A percentile compares a stretch with the other conserved stretches of the same genome.
These are phyloP conservation scores for Pangasius macronema DNA, from an alignment of 2,797 vertebrate genomes.

Conservation along the genomic window DNA sequence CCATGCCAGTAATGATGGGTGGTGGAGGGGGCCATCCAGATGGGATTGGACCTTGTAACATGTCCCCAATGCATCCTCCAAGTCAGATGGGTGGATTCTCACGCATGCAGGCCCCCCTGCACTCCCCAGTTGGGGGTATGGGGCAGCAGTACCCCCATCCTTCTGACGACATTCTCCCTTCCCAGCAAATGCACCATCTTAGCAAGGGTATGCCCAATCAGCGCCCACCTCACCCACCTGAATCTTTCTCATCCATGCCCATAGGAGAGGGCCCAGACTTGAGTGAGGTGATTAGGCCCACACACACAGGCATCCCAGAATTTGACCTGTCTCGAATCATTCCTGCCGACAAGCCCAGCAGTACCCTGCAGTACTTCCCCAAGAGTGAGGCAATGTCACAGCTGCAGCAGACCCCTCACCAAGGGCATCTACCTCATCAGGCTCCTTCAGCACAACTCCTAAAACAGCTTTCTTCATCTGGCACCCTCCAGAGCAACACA, in stretches of 20 bases:
- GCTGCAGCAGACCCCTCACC: slow-evolving; percentile 70
- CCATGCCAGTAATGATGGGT: slow-evolving; percentile 81
- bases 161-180: slow-evolving; percentile 80
- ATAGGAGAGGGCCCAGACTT: slow-evolving; percentile 89
- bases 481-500: slow-evolving; percentile 73
- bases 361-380: slow-evolving; percentile 98
- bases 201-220: slow-evolving; percentile 83
- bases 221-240: slow-evolving; percentile 73
- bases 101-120: slow-evolving; percentile 84
- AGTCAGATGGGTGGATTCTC: slow-evolving; percentile 84
- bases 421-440: slow-evolving; percentile 72
- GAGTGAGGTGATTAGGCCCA: slow-evolving; percentile 93
- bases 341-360: slow-evolving; percentile 97
- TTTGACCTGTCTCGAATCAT: slow-evolving; percentile 98
- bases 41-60: slow-evolving; percentile 78
- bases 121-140: slow-evolving; percentile 82
- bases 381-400: slow-evolving; percentile 81
- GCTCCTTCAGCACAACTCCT: slow-evolving; percentile 86
- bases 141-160: slow-evolving; percentile 80
- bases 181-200: slow-evolving; percentile 83
- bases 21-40: slow-evolving; percentile 81
- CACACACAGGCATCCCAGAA: slow-evolving; percentile 92
- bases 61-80: slow-evolving; percentile 85
- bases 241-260: slow-evolving; percentile 78
- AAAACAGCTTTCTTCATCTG: slow-evolving; percentile 84